Evolutionary conservation across 1,140 invertebrate genomes (phyloP).

Genomic region (Euwallacea similis): DNA sequence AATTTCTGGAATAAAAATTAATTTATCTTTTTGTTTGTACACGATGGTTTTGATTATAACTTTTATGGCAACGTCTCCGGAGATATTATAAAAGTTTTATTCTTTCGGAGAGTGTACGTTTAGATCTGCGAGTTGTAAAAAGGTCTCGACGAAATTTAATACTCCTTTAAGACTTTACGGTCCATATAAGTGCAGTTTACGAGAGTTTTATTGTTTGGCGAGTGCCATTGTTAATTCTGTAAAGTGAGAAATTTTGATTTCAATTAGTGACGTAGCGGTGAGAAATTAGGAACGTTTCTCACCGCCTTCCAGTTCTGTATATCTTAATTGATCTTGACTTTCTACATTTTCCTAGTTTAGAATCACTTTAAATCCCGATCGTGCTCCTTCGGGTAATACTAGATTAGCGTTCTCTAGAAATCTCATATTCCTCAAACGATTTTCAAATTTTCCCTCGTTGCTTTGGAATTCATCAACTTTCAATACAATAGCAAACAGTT

Average conservation of each 20-base stretch:
- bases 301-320: too few relatives aligned
- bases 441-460: too few relatives aligned
- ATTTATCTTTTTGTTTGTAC: slow-evolving; percentile 30
- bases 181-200: slow-evolving; percentile 6
- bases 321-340: too few relatives aligned
- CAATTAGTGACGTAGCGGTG: too few relatives aligned
- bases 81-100: slow-evolving; percentile 30
- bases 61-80: slow-evolving; percentile 25
- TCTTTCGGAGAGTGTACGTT: slow-evolving; percentile 12
- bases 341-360: too few relatives aligned
- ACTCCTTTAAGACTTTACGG: slow-evolving; percentile 18
- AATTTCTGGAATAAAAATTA: slow-evolving; percentile 27
- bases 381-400: too few relatives aligned
- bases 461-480: too few relatives aligned
- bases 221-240: not conserved
- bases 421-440: too few relatives aligned
- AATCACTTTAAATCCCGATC: too few relatives aligned
- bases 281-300: too few relatives aligned
- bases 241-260: not conserved
- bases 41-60: slow-evolving; percentile 27
- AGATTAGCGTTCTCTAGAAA: too few relatives aligned
- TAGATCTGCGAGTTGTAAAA: slow-evolving; percentile 16
- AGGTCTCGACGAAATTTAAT: slow-evolving; percentile 21
- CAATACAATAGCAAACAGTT: too few relatives aligned
- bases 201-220: slow-evolving; percentile 1